phyloP scores from a whole-genome alignment of 1,140 invertebrate species.

The Dendroctonus ponderosae region DNA sequence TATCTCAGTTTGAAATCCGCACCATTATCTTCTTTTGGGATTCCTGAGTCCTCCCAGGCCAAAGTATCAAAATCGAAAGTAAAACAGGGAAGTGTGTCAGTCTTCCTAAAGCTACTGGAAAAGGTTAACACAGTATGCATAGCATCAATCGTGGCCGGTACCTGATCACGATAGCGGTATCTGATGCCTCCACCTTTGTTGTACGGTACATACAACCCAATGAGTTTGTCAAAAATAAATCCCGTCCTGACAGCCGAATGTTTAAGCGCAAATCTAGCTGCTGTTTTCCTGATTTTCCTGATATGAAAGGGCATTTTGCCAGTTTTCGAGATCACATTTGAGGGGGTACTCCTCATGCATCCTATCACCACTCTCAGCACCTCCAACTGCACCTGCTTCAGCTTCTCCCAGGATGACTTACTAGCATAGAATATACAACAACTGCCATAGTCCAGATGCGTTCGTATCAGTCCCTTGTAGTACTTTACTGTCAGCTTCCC shows the following conservation, averaged over 20 bases:
- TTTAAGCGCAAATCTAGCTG: background rate
- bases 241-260: background rate
- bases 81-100: background rate
- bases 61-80: background rate
- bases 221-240: background rate
- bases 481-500: slow-evolving; percentile 14
- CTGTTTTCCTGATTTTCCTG: background rate
- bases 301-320: slow-evolving; percentile 3
- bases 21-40: background rate
- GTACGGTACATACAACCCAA: background rate
- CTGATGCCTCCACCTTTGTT: background rate
- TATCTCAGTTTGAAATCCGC: background rate
- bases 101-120: background rate
- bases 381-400: slow-evolving; percentile 17
- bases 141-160: background rate
- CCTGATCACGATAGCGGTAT: background rate
- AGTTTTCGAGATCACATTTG: background rate
- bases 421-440: background rate
- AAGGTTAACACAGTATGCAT: background rate
- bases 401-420: background rate
- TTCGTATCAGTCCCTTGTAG: slow-evolving; percentile 12
- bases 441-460: slow-evolving; percentile 24
- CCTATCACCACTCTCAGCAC: slow-evolving; percentile 6
- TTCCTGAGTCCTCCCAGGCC: background rate
- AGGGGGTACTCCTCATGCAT: slow-evolving; percentile 10